Percentiles rank a stretch among this genome's conserved stretches.
These are phyloP conservation scores for Peromyscus melanophrys DNA, from an alignment of 2,797 vertebrate species.

Conservation along the genomic window DNA sequence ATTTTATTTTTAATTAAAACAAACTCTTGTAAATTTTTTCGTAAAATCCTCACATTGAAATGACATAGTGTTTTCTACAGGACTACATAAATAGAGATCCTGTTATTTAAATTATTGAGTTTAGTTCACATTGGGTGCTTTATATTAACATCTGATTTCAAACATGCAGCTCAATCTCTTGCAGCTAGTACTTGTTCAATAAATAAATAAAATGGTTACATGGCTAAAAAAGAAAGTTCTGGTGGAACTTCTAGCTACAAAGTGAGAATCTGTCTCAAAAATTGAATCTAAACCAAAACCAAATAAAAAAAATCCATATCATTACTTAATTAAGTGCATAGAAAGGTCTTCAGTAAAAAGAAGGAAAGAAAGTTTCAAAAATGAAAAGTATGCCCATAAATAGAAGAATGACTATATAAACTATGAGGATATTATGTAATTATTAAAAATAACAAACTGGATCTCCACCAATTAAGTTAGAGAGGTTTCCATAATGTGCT, in stretches of 20 bases:
- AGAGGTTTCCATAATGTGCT: neutral
- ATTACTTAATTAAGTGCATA: neutral
- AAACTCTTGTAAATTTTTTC: neutral
- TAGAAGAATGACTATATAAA: neutral
- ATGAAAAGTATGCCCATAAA: neutral
- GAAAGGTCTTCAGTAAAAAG: neutral
- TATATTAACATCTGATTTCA: constrained; percentile 33
- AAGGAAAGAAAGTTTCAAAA: neutral
- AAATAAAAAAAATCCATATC: neutral
- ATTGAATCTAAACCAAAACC: neutral
- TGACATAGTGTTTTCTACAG: neutral
- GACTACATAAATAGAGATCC: neutral
- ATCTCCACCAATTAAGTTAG: neutral
- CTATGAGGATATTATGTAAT: neutral
- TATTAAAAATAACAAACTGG: constrained; percentile 16
- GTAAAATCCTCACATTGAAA: neutral
- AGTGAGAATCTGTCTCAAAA: neutral
- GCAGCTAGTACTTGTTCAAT: neutral
- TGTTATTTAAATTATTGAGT: neutral
- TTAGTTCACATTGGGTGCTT: neutral
- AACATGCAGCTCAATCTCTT: constrained; percentile 28
- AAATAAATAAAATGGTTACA: neutral
- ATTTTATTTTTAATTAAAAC: constrained; percentile 30
- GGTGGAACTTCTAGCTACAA: neutral
- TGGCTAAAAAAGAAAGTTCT: neutral